phyloP scores from a whole-genome alignment of 2,113 vertebrate species.

The Ornithorhynchus anatinus region DNA sequence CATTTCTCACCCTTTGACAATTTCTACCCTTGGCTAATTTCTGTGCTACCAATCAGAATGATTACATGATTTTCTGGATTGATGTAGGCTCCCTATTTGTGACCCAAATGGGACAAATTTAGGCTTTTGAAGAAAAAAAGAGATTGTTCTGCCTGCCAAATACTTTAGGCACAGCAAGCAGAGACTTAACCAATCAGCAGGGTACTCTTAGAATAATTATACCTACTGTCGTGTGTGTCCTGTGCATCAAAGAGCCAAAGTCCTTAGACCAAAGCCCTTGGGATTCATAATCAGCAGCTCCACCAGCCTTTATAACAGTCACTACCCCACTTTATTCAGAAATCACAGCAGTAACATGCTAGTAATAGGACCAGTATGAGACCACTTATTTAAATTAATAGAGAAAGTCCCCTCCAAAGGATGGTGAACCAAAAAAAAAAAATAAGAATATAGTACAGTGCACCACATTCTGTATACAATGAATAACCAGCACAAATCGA shows the following conservation, averaged over 20 bases:
- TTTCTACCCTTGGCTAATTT: background rate
- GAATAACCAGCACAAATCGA: no score
- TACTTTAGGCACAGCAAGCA: constrained; percentile 31
- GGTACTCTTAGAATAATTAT: constrained; percentile 24
- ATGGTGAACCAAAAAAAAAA: background rate
- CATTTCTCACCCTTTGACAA: constrained; percentile 12
- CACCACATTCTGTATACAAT: no score
- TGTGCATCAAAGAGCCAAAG: constrained; percentile 9
- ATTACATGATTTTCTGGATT: constrained; percentile 7
- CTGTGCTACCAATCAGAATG: background rate
- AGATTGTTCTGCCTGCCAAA: background rate
- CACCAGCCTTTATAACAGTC: constrained; percentile 7
- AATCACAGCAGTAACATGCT: background rate
- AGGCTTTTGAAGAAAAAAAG: constrained; percentile 18
- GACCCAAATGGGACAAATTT: constrained; percentile 33
- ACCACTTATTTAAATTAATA: background rate
- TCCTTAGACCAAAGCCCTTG: constrained; percentile 20
- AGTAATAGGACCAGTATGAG: background rate
- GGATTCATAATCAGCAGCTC: constrained; percentile 33
- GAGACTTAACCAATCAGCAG: constrained; percentile 37
- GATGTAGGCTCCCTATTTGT: constrained; percentile 11
- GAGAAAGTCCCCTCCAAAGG: background rate
- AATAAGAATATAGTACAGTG: constrained; percentile 28
- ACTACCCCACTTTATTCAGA: constrained; percentile 12
- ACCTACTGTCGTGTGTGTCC: constrained; percentile 14